phyloP scores from a whole-genome alignment of 2,888 invertebrate species.

The Diarsia brunnea region DNA sequence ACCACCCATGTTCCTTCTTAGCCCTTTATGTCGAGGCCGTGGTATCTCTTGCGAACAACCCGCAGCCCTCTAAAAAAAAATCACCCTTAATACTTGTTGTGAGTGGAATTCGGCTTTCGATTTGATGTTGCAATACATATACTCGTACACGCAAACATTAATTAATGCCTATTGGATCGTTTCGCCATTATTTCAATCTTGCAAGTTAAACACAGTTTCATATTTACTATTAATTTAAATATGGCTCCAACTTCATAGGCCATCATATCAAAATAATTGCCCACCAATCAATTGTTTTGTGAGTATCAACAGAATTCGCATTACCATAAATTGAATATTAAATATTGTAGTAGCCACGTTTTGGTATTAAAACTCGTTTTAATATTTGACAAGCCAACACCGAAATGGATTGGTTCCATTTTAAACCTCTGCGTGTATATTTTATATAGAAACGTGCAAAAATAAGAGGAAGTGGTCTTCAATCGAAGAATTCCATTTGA shows the following conservation, averaged over 20 bases:
- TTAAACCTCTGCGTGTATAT: constrained; percentile 19
- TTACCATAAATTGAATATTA: constrained; percentile 52
- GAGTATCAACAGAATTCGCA: constrained; percentile 27
- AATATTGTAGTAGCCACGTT: constrained; percentile 47
- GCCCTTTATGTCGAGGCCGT: no score
- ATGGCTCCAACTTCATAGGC: constrained; percentile 22
- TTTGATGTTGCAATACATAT: constrained; percentile 3
- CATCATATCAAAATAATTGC: constrained; percentile 35
- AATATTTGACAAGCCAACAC: constrained; percentile 51
- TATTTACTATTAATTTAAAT: constrained; percentile 43
- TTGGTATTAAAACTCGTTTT: constrained; percentile 50
- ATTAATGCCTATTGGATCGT: constrained; percentile 17
- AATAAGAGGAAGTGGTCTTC: not conserved
- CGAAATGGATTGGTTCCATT: constrained; percentile 54
- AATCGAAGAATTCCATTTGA: constrained; percentile 1
- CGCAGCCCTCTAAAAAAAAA: no score
- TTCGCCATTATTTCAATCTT: constrained; percentile 13
- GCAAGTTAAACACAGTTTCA: not conserved
- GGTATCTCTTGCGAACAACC: no score
- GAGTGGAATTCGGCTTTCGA: not conserved
- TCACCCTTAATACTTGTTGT: not conserved
- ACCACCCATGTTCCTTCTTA: no score
- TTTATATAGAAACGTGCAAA: not conserved
- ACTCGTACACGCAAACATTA: constrained; percentile 14
- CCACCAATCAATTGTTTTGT: constrained; percentile 28